Conservation (phyloP, 2,888 invertebrate genomes). For the Celastrina argiolus region DNA sequence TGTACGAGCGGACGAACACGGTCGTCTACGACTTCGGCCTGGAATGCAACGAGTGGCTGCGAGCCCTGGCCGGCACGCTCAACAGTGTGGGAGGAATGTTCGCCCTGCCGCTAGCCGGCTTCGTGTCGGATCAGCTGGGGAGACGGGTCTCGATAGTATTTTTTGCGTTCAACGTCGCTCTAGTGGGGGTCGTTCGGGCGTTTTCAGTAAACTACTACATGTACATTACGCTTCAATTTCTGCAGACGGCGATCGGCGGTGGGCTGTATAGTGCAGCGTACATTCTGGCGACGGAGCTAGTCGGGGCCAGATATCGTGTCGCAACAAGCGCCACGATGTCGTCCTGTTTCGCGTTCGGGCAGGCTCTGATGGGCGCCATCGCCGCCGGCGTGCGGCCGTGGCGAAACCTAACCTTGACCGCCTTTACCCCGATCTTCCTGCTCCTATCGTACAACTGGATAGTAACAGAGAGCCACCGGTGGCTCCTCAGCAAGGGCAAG, state of each 20-base stretch:
- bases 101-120: constrained; percentile 82
- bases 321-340: constrained; percentile 83
- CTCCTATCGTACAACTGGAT: constrained; percentile 82
- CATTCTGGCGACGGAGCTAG: constrained; percentile 84
- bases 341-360: constrained; percentile 84
- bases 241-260: constrained; percentile 64
- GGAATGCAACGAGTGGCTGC: constrained; percentile 80
- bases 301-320: constrained; percentile 84
- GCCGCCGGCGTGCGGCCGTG: constrained; percentile 84
- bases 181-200: constrained; percentile 58
- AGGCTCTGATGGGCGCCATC: constrained; percentile 81
- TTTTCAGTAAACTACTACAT: constrained; percentile 65
- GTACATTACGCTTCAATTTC: constrained; percentile 60
- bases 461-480: constrained; percentile 84
- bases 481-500: constrained; percentile 84
- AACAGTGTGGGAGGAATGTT: constrained; percentile 84
- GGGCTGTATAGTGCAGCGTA: constrained; percentile 66
- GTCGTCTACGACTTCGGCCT: constrained; percentile 64
- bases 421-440: constrained; percentile 82
- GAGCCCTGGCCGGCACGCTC: constrained; percentile 85
- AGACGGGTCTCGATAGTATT: constrained; percentile 59
- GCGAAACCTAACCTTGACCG: constrained; percentile 80
- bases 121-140: constrained; percentile 81
- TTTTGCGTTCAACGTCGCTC: constrained; percentile 60
- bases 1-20: constrained; percentile 58